Evolutionary conservation across 1,140 invertebrate species (phyloP).

Genomic region (Temnothorax nylanderi): DNA sequence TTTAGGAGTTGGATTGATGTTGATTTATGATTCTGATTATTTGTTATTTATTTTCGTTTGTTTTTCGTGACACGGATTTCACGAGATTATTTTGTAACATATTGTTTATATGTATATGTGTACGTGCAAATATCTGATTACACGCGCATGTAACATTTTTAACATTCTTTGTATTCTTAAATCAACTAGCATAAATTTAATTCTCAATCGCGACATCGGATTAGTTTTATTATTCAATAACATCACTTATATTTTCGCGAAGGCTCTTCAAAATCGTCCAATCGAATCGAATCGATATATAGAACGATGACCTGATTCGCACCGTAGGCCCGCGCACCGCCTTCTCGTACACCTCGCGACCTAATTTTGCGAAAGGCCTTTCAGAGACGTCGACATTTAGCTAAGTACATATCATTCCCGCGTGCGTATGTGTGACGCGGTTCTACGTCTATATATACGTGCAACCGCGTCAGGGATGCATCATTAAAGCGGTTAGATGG

Average conservation of each 20-base stretch:
- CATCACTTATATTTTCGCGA: neutral
- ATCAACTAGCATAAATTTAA: neutral
- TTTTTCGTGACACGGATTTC: neutral
- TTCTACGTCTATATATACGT: conserved; percentile 4
- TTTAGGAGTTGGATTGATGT: conserved; percentile 14
- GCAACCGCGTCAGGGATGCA: neutral
- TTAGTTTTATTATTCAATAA: neutral
- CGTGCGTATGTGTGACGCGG: neutral
- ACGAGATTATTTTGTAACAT: neutral
- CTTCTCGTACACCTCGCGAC: conserved; percentile 23
- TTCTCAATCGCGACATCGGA: neutral
- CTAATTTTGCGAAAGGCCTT: conserved; percentile 58
- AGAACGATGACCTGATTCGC: conserved; percentile 47
- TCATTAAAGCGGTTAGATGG: conserved; percentile 39
- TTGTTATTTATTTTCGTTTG: neutral
- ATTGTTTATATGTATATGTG: neutral
- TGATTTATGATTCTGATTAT: conserved; percentile 42
- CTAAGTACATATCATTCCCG: conserved; percentile 51
- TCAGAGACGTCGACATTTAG: conserved; percentile 49
- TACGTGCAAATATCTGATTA: neutral
- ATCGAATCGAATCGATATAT: conserved; percentile 38
- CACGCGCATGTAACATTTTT: neutral
- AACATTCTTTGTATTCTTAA: neutral
- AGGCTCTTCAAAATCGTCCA: neutral
- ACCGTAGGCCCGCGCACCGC: conserved; percentile 19